A percentile compares a stretch with the other conserved stretches of the same genome.
These are phyloP conservation scores for Gasterosteus aculeatus DNA, from an alignment of 2,113 vertebrate species.

Conservation along the genomic window DNA sequence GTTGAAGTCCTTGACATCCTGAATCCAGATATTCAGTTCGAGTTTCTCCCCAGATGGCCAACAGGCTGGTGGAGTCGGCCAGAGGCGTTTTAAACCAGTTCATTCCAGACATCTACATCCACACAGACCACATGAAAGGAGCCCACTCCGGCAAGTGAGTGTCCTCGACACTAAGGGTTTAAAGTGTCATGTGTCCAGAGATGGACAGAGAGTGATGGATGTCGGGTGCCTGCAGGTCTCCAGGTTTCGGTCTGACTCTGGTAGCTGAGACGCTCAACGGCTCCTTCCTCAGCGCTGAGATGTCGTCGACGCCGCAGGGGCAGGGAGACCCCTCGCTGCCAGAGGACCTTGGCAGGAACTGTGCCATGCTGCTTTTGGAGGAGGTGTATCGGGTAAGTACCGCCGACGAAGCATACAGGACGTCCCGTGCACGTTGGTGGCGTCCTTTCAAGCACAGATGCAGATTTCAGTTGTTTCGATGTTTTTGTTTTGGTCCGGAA, in stretches of 20 bases:
- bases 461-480: neutral
- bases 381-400: slow-evolving; percentile 90
- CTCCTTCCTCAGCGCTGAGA: slow-evolving; percentile 89
- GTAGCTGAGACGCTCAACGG: slow-evolving; percentile 93
- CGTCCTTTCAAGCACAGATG: neutral
- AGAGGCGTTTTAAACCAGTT: slow-evolving; percentile 92
- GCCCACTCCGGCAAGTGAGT: slow-evolving; percentile 93
- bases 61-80: slow-evolving; percentile 94
- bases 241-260: slow-evolving; percentile 92
- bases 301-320: slow-evolving; percentile 91
- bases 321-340: slow-evolving; percentile 88
- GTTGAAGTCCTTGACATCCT: slow-evolving; percentile 60
- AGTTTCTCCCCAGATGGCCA: slow-evolving; percentile 97
- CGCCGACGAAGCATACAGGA: neutral
- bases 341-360: slow-evolving; percentile 91
- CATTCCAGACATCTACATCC: slow-evolving; percentile 95
- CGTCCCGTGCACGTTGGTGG: neutral
- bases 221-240: slow-evolving; percentile 83
- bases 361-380: slow-evolving; percentile 93
- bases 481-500: neutral
- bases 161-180: neutral
- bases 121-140: slow-evolving; percentile 97
- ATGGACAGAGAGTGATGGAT: neutral
- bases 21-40: slow-evolving; percentile 88
- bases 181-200: neutral